Conservation (phyloP, 2,888 invertebrate species). For the Lymantria dispar region DNA sequence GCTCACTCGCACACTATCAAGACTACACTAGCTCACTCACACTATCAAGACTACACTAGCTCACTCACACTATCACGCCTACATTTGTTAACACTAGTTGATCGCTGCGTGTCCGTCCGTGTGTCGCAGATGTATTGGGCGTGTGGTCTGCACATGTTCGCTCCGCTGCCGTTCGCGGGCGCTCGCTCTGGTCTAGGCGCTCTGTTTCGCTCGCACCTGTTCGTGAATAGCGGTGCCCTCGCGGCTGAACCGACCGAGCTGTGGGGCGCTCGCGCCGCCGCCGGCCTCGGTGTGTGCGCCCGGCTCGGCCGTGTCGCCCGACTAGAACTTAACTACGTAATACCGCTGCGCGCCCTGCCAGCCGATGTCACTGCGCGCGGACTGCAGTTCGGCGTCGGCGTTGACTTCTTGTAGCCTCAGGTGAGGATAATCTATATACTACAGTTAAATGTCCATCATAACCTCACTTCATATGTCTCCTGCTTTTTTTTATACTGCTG, state of each 20-base stretch:
- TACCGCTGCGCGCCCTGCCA: conserved; percentile 87
- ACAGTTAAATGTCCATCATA: no score
- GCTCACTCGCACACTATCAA: no score
- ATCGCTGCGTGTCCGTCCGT: no score
- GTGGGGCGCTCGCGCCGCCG: conserved; percentile 85
- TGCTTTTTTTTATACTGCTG: no score
- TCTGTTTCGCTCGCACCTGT: conserved; percentile 93
- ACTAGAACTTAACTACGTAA: conserved; percentile 96
- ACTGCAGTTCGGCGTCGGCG: conserved; percentile 92
- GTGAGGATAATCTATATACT: no score
- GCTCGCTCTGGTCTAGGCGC: conserved; percentile 91
- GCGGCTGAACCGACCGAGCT: conserved; percentile 56
- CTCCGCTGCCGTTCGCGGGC: conserved; percentile 94
- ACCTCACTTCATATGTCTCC: no score
- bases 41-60: no score
- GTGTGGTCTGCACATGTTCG: conserved; percentile 92
- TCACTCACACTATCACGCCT: no score
- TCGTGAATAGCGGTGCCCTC: conserved; percentile 94
- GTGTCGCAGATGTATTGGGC: conserved; percentile 90
- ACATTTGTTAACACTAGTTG: no score
- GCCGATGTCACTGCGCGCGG: conserved; percentile 78
- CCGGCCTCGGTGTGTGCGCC: conserved; percentile 83
- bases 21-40: no score
- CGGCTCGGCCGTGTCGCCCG: conserved; percentile 92
- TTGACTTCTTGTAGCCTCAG: conserved; percentile 84